Evolutionary conservation across 2,797 vertebrate genomes (phyloP).

Genomic region (Coendou prehensilis): DNA sequence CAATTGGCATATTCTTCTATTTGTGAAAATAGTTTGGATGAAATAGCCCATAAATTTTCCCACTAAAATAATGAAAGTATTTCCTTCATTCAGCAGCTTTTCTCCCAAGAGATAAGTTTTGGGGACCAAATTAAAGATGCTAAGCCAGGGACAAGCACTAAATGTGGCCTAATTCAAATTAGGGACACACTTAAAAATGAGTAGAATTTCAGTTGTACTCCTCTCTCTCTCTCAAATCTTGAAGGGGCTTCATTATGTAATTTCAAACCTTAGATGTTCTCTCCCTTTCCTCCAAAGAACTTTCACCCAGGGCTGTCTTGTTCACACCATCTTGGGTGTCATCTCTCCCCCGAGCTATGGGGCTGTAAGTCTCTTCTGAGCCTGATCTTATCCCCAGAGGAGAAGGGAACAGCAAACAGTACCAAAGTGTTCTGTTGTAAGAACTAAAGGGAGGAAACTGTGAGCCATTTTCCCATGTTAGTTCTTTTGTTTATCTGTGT

Average conservation of each 20-base stretch:
- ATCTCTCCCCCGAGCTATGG: not conserved
- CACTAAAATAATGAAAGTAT: constrained; percentile 50
- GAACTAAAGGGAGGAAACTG: not conserved
- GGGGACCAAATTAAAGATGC: constrained; percentile 30
- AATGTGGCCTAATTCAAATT: not conserved
- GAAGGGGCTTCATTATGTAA: not conserved
- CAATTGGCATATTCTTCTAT: constrained; percentile 15
- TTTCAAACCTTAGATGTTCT: not conserved
- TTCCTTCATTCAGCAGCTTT: constrained; percentile 45
- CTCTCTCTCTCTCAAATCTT: not conserved
- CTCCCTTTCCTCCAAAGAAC: not conserved
- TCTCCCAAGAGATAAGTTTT: constrained; percentile 38
- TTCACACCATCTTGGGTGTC: not conserved
- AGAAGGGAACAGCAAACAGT: not conserved
- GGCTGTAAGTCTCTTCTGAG: not conserved
- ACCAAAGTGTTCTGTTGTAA: not conserved
- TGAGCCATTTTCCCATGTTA: not conserved
- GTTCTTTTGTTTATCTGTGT: not conserved
- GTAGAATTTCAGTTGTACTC: not conserved
- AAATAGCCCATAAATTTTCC: constrained; percentile 46
- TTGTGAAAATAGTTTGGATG: constrained; percentile 31
- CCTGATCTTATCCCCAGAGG: not conserved
- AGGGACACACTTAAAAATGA: not conserved
- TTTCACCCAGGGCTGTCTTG: not conserved
- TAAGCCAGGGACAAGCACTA: not conserved